phyloP scores from a whole-genome alignment of 2,113 vertebrate species.

The Etheostoma spectabile region DNA sequence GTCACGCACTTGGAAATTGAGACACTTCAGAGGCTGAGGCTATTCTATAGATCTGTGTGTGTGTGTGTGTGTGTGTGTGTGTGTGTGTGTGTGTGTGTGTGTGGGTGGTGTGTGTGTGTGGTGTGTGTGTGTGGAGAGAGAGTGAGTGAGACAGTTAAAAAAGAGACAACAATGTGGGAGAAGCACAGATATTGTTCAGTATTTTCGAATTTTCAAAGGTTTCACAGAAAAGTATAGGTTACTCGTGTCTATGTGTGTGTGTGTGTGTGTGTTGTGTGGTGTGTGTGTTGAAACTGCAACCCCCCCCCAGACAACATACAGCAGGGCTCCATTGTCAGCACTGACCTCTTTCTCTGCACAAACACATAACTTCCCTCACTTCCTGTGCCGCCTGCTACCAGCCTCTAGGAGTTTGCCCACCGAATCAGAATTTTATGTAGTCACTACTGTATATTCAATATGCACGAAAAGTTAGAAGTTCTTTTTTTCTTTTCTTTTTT shows the following conservation, averaged over 20 bases:
- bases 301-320: constrained; percentile 29
- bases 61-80: not conserved
- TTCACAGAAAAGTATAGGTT: not conserved
- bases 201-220: not conserved
- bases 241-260: not conserved
- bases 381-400: constrained; percentile 59
- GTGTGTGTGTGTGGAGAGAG: not conserved
- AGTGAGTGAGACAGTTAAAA: no score
- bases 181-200: not conserved
- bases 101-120: not conserved
- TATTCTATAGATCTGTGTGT: not conserved
- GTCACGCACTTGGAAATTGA: not conserved
- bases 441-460: not conserved
- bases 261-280: no score
- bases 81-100: not conserved
- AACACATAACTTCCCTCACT: constrained; percentile 61
- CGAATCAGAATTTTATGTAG: not conserved
- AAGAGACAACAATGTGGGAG: not conserved
- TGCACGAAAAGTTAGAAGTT: not conserved
- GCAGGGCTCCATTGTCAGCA: constrained; percentile 41
- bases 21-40: not conserved
- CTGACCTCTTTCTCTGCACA: constrained; percentile 57
- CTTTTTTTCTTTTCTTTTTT: no score
- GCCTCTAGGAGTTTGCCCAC: not conserved
- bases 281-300: constrained; percentile 24